Percentiles rank a stretch among this genome's conserved stretches.
Evolutionary conservation across 2,797 vertebrate genomes (phyloP).

Genomic region (Channallabes apus): DNA sequence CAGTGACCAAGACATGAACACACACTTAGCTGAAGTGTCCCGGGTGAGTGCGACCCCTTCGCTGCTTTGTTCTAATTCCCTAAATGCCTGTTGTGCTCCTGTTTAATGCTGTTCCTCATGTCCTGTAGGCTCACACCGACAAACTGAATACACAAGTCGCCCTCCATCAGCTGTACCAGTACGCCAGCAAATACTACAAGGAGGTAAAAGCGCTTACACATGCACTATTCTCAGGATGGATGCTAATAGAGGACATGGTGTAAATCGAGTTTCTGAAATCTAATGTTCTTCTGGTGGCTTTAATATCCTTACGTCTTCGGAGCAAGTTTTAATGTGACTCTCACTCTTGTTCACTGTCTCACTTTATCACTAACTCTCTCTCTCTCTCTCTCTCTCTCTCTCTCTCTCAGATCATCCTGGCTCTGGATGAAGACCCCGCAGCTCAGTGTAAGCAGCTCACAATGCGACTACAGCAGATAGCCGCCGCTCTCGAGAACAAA

Average conservation of each 20-base stretch:
- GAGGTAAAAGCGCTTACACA: constrained; percentile 77
- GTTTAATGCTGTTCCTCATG: constrained; percentile 33
- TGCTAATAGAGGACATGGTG: constrained; percentile 14
- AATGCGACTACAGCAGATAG: constrained; percentile 95
- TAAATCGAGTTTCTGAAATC: constrained; percentile 10
- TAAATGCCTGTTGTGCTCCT: constrained; percentile 18
- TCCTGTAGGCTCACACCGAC: constrained; percentile 87
- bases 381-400: neutral
- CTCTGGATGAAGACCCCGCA: constrained; percentile 92
- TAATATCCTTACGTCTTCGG: constrained; percentile 12
- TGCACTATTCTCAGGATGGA: constrained; percentile 9
- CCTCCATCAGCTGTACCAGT: constrained; percentile 95
- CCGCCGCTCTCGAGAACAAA: constrained; percentile 95
- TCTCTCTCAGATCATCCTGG: constrained; percentile 85
- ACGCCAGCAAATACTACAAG: constrained; percentile 97
- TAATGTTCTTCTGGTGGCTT: constrained; percentile 3
- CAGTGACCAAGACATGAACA: constrained; percentile 99
- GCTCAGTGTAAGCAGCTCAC: constrained; percentile 98
- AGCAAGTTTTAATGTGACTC: neutral
- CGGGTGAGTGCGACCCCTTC: constrained; percentile 78
- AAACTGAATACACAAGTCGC: constrained; percentile 93
- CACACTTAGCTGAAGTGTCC: constrained; percentile 96
- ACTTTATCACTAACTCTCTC: neutral
- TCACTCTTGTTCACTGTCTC: constrained; percentile 18
- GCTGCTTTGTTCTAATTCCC: neutral